Evolutionary conservation across 1,140 invertebrate species (phyloP).

Genomic region (Diuraphis noxia): DNA sequence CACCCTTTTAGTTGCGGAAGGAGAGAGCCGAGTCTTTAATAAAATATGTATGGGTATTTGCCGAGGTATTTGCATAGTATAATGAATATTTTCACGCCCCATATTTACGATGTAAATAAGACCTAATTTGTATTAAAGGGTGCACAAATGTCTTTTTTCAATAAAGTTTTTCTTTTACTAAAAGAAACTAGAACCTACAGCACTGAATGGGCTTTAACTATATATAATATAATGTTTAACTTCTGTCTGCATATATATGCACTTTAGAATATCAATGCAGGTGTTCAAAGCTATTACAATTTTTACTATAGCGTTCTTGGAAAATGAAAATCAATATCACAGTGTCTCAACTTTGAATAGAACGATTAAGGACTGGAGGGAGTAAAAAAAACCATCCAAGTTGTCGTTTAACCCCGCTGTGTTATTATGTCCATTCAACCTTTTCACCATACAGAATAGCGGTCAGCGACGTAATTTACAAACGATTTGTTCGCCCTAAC

Average conservation of each 20-base stretch:
- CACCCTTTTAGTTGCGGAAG: background rate
- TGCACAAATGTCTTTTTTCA: background rate
- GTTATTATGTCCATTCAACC: slow-evolving; percentile 2
- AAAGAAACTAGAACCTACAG: background rate
- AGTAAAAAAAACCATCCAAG: background rate
- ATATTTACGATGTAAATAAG: background rate
- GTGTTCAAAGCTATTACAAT: background rate
- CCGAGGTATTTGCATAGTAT: background rate
- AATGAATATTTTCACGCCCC: background rate
- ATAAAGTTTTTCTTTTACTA: background rate
- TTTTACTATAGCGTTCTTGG: background rate
- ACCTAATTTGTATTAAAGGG: slow-evolving; percentile 18
- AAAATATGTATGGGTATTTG: background rate
- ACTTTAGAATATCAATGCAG: background rate
- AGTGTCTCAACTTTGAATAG: background rate
- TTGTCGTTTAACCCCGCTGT: background rate
- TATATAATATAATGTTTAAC: background rate
- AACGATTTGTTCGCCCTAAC: background rate
- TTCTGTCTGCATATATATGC: background rate
- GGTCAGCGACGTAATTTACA: background rate
- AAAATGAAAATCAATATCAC: slow-evolving; percentile 21
- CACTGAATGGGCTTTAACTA: background rate
- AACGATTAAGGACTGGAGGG: background rate
- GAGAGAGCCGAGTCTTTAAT: background rate
- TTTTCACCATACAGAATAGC: background rate